These are phyloP conservation scores for Ptyas mucosa DNA, from an alignment of 2,113 vertebrate species.

Conservation along the genomic window DNA sequence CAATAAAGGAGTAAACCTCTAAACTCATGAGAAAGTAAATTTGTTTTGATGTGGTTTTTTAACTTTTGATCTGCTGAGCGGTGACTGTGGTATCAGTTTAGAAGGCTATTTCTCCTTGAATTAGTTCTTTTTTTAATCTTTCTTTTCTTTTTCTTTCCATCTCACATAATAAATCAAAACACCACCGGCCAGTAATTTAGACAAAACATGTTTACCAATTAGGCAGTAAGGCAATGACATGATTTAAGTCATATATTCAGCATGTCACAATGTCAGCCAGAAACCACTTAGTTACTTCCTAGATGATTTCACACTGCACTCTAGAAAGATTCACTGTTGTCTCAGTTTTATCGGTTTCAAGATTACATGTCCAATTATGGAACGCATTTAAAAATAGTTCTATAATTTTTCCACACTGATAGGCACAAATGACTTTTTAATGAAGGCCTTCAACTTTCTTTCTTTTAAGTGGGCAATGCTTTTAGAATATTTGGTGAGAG, in stretches of 20 bases:
- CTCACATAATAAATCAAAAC: background rate
- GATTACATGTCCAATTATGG: background rate
- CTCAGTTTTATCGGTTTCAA: background rate
- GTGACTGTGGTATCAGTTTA: background rate
- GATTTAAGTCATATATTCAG: background rate
- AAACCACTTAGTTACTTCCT: background rate
- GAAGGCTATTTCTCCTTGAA: background rate
- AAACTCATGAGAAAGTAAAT: background rate
- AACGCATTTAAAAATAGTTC: background rate
- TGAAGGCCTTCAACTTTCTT: background rate
- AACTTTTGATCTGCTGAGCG: background rate
- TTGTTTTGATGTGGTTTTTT: background rate
- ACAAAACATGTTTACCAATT: background rate
- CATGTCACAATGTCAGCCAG: background rate
- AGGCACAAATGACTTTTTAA: background rate
- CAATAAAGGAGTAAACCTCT: background rate
- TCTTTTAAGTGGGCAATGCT: background rate
- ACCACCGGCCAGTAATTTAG: background rate
- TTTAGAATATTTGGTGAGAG: background rate
- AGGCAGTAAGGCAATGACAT: background rate
- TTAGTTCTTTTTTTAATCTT: background rate
- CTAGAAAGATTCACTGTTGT: background rate
- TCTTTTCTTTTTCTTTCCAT: background rate
- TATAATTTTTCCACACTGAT: background rate
- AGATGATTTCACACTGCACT: background rate